These are phyloP conservation scores for Geotrupes spiniger DNA, from an alignment of 2,888 invertebrate species.

Conservation along the genomic window DNA sequence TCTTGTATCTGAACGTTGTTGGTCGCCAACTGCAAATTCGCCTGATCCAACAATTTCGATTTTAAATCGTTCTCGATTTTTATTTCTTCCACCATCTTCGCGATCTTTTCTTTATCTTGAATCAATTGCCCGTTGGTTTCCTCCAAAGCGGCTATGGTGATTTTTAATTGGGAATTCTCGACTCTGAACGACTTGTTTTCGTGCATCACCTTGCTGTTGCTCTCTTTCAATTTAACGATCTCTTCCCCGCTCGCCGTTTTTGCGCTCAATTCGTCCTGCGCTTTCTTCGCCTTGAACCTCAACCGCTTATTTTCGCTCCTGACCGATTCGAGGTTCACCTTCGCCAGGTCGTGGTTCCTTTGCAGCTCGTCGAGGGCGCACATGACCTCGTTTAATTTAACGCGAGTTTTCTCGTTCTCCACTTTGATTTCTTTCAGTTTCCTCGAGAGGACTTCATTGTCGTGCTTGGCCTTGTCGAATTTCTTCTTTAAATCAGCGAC, in stretches of 20 bases:
- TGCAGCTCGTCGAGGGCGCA: conserved; percentile 1
- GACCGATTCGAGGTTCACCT: conserved; percentile 13
- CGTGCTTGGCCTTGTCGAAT: conserved; percentile 4
- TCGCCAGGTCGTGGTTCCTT: conserved; percentile 10
- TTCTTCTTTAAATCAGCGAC: background rate
- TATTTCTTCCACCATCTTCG: conserved; percentile 9
- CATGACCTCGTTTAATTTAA: conserved; percentile 14
- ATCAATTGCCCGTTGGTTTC: conserved; percentile 2
- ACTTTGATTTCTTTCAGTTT: conserved; percentile 15
- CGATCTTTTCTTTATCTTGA: conserved; percentile 8
- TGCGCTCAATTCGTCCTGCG: conserved; percentile 11
- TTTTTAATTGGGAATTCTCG: background rate
- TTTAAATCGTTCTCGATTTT: background rate
- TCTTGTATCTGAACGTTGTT: too few species aligned
- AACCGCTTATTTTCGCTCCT: conserved; percentile 11
- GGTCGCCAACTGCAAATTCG: too few species aligned
- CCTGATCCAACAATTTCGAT: too few species aligned
- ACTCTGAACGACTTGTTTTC: background rate
- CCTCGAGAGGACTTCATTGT: conserved; percentile 13
- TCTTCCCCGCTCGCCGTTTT: conserved; percentile 3
- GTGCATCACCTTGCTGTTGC: background rate
- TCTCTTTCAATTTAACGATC: background rate
- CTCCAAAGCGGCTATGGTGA: background rate
- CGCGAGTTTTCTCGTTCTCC: conserved; percentile 13
- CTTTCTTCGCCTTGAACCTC: conserved; percentile 14